These are phyloP conservation scores for Drosophila lini DNA, from an alignment of 1,140 invertebrate genomes.

Conservation along the genomic window DNA sequence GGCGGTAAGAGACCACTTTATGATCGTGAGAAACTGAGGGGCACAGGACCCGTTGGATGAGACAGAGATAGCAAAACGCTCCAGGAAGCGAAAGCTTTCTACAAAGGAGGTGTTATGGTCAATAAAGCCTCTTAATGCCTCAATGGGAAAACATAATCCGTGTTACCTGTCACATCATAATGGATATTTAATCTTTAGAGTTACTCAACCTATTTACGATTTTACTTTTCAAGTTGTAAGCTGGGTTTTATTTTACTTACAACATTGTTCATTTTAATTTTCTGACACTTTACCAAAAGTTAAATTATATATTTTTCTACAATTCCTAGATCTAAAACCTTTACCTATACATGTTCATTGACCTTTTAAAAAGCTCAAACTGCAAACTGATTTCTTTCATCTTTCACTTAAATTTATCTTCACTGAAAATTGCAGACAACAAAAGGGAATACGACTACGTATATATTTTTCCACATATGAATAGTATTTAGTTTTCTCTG, in stretches of 20 bases:
- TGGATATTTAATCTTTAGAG: not conserved
- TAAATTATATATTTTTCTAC: not conserved
- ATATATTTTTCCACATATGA: conserved; percentile 21
- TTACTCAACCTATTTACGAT: not conserved
- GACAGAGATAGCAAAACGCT: not conserved
- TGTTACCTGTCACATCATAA: not conserved
- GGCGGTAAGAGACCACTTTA: conserved; percentile 4
- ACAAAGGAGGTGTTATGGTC: not conserved
- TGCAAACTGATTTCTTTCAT: conserved; percentile 26
- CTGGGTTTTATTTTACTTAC: not conserved
- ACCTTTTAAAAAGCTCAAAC: conserved; percentile 1
- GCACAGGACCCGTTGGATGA: not conserved
- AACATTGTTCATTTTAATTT: not conserved
- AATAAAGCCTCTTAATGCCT: not conserved
- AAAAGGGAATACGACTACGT: conserved; percentile 4
- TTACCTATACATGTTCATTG: not conserved
- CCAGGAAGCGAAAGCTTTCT: not conserved
- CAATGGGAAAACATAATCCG: not conserved
- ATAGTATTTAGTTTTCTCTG: conserved; percentile 54
- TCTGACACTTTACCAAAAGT: too few species aligned
- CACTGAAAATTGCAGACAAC: conserved; percentile 5
- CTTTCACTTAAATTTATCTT: conserved; percentile 31
- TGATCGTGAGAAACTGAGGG: conserved; percentile 17
- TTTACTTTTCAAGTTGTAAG: not conserved
- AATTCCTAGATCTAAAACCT: not conserved